These are phyloP conservation scores for Enteromius argenteus DNA, from an alignment of 2,797 vertebrate species.

Conservation along the genomic window DNA sequence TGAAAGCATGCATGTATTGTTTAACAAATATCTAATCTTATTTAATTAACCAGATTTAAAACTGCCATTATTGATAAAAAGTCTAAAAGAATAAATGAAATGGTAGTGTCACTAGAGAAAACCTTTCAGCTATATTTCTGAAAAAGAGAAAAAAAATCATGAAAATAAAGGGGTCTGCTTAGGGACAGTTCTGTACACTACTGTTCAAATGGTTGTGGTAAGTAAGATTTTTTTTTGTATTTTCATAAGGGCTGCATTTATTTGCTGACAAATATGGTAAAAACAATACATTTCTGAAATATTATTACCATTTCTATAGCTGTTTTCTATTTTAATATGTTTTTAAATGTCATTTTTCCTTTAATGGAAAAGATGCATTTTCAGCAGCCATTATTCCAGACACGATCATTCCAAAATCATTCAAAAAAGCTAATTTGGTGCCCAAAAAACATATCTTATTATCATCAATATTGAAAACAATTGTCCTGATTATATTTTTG, in stretches of 20 bases:
- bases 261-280: neutral
- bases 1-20: neutral
- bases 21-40: neutral
- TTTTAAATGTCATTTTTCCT: neutral
- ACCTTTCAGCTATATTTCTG: neutral
- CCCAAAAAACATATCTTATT: neutral
- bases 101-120: neutral
- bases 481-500: neutral
- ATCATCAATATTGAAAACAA: neutral
- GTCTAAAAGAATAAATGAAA: neutral
- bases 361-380: neutral
- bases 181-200: neutral
- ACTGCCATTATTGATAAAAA: neutral
- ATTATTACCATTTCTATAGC: too few species aligned
- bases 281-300: neutral
- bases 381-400: neutral
- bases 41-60: conserved; percentile 11
- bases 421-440: neutral
- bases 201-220: neutral
- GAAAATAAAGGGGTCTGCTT: neutral
- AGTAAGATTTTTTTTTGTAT: neutral
- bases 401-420: neutral
- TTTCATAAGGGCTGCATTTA: neutral
- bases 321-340: neutral
- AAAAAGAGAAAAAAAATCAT: neutral